Conservation (phyloP, 2,797 vertebrate genomes). For the Falco concolor region DNA sequence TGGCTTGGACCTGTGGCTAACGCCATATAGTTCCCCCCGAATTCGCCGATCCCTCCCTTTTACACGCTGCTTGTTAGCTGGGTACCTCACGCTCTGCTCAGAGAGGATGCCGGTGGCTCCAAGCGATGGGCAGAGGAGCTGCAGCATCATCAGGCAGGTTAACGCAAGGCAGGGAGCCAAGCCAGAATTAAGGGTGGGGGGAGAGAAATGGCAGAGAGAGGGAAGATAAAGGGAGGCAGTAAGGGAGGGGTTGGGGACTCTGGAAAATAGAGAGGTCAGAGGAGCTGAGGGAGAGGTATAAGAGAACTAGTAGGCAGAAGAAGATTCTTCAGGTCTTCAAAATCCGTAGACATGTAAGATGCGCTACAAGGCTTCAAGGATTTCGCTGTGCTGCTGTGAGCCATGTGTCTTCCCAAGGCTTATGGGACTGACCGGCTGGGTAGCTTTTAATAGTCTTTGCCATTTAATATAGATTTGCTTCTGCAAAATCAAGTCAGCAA, state of each 20-base stretch:
- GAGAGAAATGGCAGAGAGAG: neutral
- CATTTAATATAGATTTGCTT: neutral
- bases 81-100: accelerated
- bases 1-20: neutral
- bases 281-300: neutral
- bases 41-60: neutral
- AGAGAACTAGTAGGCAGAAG: neutral
- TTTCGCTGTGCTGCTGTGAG: neutral
- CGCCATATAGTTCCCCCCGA: neutral
- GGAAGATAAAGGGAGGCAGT: neutral
- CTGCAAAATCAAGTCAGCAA: neutral
- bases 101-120: neutral
- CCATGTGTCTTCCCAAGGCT: neutral
- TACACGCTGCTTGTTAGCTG: accelerated
- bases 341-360: neutral
- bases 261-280: neutral
- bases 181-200: neutral
- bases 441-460: neutral
- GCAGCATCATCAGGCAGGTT: neutral
- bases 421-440: neutral
- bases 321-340: neutral
- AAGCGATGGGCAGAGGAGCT: neutral
- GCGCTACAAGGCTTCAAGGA: neutral
- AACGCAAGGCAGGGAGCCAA: neutral
- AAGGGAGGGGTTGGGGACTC: neutral